Evolutionary conservation across 2,113 vertebrate species (phyloP), one percentile per base, ranked within the genome.

Genomic region (Lycaon pictus): DNA sequence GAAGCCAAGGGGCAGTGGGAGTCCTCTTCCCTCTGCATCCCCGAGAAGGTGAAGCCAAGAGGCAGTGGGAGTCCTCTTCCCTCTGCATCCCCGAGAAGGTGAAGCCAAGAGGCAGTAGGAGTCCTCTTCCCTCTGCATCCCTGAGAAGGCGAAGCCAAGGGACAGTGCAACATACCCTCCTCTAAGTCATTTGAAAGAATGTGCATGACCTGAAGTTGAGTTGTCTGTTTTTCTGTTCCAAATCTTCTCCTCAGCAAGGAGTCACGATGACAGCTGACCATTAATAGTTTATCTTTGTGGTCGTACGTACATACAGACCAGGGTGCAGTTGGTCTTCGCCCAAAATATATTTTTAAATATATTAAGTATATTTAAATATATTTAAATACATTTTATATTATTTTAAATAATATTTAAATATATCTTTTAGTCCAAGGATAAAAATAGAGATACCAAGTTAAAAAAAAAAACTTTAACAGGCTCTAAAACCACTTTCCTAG

Each of bases 181-280:
- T 81, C 37, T 71, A 88, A 95, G 72, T 55, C 35, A 62, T 76
- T 74, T 93, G 67, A 86, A 67, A 96, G 23, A 51, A 76, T 22
- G 43, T 62, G 6, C 9, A 62, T 92, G 88, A 58, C 35, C 80
- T 51, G 25, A 25, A 65, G 4, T 58, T 81, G 63, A 93, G 58
- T 60, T 62, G 1, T 72, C 43, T 65, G 2, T 63, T 83, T 71
- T 85, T 88, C 74, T 53, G 16, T 95, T 82, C 88, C 65, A 60
- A 51, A 32, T 89, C 17, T 63, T 69, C 71, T 37, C 23, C 48
- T 81, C 58, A 60, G 25, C 29, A 48, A 90, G 80, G 67, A 96
- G 53, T 10, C 51, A 95, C 1, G 25, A 6, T 32, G 19, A 1
- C 84, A 87, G 13, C 51, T 72, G 10, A 77, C 35, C 19, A 69